phyloP scores from a whole-genome alignment of 2,797 vertebrate genomes.

The Notolabrus celidotus region DNA sequence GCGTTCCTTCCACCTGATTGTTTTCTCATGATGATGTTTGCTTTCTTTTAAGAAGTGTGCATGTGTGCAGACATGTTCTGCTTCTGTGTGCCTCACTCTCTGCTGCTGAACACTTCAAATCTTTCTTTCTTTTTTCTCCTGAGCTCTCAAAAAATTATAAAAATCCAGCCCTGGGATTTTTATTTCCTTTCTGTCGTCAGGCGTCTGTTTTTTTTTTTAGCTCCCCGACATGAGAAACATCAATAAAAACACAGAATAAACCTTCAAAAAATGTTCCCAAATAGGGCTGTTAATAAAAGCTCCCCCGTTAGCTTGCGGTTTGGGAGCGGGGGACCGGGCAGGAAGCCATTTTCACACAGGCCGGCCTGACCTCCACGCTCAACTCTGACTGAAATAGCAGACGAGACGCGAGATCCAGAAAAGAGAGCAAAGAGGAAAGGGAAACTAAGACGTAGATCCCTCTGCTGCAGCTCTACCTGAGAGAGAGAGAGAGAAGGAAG shows the following conservation, averaged over 20 bases:
- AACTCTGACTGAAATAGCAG: slow-evolving; percentile 79
- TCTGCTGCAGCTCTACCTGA: slow-evolving; percentile 55
- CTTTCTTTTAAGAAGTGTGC: slow-evolving; percentile 28
- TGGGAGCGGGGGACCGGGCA: slow-evolving; percentile 77
- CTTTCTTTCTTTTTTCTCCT: not conserved
- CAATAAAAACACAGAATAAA: slow-evolving; percentile 65
- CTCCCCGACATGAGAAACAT: slow-evolving; percentile 67
- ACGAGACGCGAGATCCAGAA: slow-evolving; percentile 48
- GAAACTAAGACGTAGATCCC: slow-evolving; percentile 41
- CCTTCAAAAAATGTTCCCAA: slow-evolving; percentile 62
- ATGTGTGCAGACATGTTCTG: slow-evolving; percentile 20
- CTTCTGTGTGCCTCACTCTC: slow-evolving; percentile 18
- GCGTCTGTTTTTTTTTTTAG: slow-evolving; percentile 23
- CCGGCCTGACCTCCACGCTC: slow-evolving; percentile 78
- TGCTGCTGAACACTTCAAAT: slow-evolving; percentile 6
- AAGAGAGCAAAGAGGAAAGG: not conserved
- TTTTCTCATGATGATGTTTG: slow-evolving; percentile 53
- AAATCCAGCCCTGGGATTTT: slow-evolving; percentile 14
- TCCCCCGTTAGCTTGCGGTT: slow-evolving; percentile 67
- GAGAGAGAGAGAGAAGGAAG: slow-evolving; percentile 22
- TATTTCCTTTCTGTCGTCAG: not conserved
- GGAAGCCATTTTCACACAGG: slow-evolving; percentile 84
- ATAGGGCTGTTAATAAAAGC: slow-evolving; percentile 70
- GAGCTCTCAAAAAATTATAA: not conserved
- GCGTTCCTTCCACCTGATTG: slow-evolving; percentile 38